Evolutionary conservation across 2,888 invertebrate species (phyloP).

Genomic region (Smittia aterrima): DNA sequence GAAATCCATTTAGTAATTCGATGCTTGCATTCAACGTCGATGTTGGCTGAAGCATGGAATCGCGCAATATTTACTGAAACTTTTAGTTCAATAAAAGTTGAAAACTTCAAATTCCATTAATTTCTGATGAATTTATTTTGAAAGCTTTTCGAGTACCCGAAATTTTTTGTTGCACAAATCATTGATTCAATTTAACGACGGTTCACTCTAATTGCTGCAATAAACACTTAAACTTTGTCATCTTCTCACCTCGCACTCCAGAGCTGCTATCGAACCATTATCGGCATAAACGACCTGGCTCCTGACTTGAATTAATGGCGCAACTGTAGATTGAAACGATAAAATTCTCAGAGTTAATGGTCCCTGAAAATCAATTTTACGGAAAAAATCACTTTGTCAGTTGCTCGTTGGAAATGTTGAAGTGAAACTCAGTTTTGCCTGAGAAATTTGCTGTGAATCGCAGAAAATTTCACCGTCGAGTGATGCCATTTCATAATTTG

Average conservation of each 20-base stretch:
- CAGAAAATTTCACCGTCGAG: too few species aligned
- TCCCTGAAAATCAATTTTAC: slow-evolving; percentile 18
- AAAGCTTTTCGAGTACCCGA: too few species aligned
- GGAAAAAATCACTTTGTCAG: slow-evolving; percentile 1
- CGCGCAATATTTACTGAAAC: too few species aligned
- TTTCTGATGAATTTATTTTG: neutral
- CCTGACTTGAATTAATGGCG: slow-evolving; percentile 77
- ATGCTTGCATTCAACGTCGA: neutral
- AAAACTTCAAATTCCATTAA: too few species aligned
- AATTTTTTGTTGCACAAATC: too few species aligned
- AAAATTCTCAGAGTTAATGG: slow-evolving; percentile 3
- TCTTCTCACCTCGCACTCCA: slow-evolving; percentile 70
- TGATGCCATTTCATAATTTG: too few species aligned
- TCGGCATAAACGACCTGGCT: slow-evolving; percentile 71
- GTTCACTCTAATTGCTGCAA: too few species aligned
- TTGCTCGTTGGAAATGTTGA: too few species aligned
- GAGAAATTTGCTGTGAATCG: slow-evolving; percentile 22
- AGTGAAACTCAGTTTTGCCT: too few species aligned
- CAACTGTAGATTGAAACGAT: slow-evolving; percentile 58
- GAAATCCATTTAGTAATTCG: neutral
- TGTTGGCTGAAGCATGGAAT: too few species aligned
- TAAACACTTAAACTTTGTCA: neutral
- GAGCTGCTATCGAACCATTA: slow-evolving; percentile 65
- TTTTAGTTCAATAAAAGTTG: too few species aligned
- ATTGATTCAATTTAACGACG: too few species aligned